phyloP scores from a whole-genome alignment of 2,797 vertebrate species.

The Loriculus beryllinus region DNA sequence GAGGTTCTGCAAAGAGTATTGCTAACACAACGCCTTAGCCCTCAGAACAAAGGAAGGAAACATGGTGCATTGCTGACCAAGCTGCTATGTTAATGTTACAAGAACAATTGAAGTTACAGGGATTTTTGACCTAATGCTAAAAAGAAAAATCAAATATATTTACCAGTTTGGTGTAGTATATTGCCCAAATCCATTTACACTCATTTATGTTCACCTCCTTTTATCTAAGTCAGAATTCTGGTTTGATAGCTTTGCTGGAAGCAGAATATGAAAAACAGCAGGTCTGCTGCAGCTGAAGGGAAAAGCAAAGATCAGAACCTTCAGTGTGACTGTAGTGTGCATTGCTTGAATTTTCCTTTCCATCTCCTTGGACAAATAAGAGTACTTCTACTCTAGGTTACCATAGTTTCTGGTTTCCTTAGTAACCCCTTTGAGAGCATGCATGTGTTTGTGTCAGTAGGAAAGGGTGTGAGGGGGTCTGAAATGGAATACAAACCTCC shows the following conservation, averaged over 20 bases:
- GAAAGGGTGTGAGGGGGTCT: neutral
- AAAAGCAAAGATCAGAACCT: conserved; percentile 38
- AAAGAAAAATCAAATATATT: neutral
- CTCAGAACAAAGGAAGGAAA: neutral
- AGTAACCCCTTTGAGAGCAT: conserved; percentile 52
- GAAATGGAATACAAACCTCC: conserved; percentile 19
- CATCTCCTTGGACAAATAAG: conserved; percentile 49
- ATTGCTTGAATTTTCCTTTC: conserved; percentile 39
- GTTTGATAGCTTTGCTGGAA: neutral
- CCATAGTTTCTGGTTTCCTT: conserved; percentile 73
- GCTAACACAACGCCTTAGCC: neutral
- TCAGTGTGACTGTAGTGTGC: neutral
- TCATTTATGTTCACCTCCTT: neutral
- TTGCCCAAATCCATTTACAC: neutral
- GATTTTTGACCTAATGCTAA: neutral
- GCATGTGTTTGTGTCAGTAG: conserved; percentile 29
- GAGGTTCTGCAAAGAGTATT: neutral
- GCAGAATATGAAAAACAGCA: neutral
- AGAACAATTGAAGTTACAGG: neutral
- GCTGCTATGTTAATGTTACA: neutral
- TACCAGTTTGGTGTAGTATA: neutral
- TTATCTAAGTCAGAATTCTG: neutral
- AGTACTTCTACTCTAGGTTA: conserved; percentile 42
- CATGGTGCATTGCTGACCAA: neutral
- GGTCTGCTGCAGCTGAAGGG: neutral